Conservation (phyloP, 2,113 vertebrate genomes). For the Syrmaticus mikado region DNA sequence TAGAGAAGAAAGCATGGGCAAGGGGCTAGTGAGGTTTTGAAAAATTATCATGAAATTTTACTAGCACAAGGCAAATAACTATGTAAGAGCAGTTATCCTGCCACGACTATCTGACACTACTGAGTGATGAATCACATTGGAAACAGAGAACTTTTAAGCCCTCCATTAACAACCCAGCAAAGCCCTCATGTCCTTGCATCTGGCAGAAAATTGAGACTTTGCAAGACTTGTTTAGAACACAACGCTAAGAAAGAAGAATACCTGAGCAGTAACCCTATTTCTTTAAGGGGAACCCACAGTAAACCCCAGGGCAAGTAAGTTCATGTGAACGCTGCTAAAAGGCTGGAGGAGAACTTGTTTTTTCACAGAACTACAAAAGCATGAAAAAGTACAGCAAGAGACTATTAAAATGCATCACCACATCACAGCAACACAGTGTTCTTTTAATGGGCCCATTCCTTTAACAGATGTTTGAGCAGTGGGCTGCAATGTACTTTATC, state of each 20-base stretch:
- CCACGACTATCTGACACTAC: neutral
- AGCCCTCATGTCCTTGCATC: neutral
- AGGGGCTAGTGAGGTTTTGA: neutral
- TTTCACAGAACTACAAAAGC: conserved; percentile 8
- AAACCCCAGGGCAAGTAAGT: neutral
- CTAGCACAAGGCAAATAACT: neutral
- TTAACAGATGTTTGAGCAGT: conserved; percentile 56
- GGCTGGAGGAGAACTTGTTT: neutral
- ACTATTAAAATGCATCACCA: conserved; percentile 59
- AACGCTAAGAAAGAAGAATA: neutral
- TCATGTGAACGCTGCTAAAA: neutral
- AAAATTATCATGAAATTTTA: neutral
- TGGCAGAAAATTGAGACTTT: neutral
- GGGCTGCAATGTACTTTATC: conserved; percentile 25
- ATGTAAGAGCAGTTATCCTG: neutral
- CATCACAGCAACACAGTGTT: neutral
- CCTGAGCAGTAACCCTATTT: neutral
- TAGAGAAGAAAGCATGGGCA: neutral
- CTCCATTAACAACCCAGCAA: neutral
- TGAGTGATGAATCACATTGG: neutral
- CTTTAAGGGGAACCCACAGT: neutral
- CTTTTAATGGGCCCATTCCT: conserved; percentile 53
- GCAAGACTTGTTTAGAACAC: neutral
- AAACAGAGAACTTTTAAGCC: neutral
- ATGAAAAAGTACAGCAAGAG: neutral